phyloP scores from a whole-genome alignment of 1,140 invertebrate species.

The Brachionus plicatilis region DNA sequence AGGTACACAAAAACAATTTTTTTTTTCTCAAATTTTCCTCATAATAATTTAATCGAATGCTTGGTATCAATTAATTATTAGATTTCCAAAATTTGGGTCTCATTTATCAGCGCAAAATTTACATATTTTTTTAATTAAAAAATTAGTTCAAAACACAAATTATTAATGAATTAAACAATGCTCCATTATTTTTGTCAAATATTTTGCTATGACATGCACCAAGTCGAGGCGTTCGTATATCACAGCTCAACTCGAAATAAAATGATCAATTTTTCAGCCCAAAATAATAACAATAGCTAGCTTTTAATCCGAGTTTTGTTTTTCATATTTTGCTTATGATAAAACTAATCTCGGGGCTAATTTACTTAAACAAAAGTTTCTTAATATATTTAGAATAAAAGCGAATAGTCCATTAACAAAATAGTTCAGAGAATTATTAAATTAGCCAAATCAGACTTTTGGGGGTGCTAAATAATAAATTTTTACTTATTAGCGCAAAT shows the following conservation, averaged over 20 bases:
- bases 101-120: neutral
- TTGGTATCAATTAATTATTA: neutral
- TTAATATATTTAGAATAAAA: neutral
- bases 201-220: neutral
- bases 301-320: neutral
- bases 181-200: neutral
- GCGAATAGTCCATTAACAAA: neutral
- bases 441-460: neutral
- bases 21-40: neutral
- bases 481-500: slow-evolving; percentile 24
- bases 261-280: neutral
- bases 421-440: neutral
- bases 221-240: neutral
- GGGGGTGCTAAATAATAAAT: neutral
- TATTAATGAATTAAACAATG: neutral
- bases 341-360: neutral
- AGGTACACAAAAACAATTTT: neutral
- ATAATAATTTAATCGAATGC: neutral
- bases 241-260: neutral
- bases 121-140: neutral
- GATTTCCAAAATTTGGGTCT: neutral
- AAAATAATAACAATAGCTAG: neutral
- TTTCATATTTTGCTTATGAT: neutral
- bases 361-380: neutral
- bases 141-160: neutral